These are phyloP conservation scores for Limenitis camilla DNA, from an alignment of 2,888 invertebrate genomes.

Conservation along the genomic window DNA sequence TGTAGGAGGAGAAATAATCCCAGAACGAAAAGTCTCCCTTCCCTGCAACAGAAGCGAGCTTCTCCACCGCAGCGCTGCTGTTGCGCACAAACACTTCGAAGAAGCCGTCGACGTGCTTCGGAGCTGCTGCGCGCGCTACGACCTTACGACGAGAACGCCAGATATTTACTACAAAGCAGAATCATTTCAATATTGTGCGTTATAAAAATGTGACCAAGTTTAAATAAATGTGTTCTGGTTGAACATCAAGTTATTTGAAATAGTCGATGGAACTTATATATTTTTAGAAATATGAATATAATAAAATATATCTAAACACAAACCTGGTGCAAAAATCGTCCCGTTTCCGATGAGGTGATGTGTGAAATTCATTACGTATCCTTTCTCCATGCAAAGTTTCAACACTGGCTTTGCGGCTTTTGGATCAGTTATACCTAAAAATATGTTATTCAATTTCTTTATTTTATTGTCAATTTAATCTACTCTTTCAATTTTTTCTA, in stretches of 20 bases:
- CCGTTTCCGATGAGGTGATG: background rate
- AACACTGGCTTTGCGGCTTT: background rate
- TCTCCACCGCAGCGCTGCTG: background rate
- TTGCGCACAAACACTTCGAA: background rate
- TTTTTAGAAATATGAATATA: background rate
- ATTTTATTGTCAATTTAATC: no score
- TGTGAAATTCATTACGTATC: background rate
- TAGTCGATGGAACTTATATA: background rate
- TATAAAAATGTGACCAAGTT: no score
- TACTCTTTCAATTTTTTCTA: no score
- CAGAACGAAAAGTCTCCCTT: constrained; percentile 3
- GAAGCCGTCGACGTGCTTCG: background rate
- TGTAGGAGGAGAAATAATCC: constrained; percentile 23
- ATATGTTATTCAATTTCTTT: background rate
- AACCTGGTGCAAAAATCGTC: background rate
- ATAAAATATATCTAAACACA: background rate
- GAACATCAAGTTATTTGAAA: no score
- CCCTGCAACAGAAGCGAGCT: background rate
- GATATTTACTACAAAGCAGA: background rate
- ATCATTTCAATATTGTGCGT: no score
- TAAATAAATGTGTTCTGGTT: no score
- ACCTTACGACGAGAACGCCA: constrained; percentile 5
- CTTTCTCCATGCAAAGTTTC: background rate
- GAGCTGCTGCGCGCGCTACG: background rate
- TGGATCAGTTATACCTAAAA: background rate